Evolutionary conservation across 2,888 invertebrate species (phyloP).

Genomic region (Synanthedon myopaeformis): DNA sequence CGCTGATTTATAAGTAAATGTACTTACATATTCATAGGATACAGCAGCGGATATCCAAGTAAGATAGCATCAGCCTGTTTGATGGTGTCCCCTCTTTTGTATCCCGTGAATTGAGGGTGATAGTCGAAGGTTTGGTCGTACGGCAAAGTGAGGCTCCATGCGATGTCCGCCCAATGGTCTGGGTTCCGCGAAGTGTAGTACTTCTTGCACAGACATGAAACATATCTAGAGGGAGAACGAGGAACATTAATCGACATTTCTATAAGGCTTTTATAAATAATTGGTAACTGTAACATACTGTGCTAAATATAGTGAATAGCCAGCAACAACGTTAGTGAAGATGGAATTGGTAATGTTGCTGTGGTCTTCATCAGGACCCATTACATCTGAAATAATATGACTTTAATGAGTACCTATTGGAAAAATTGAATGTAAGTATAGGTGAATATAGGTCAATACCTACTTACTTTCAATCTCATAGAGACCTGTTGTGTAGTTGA

Average conservation of each 20-base stretch:
- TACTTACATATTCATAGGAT: conserved; percentile 58
- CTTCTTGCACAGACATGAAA: conserved; percentile 52
- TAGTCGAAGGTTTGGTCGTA: conserved; percentile 62
- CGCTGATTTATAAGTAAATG: too few species aligned
- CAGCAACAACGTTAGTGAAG: conserved; percentile 71
- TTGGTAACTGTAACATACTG: conserved; percentile 38
- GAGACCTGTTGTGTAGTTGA: conserved; percentile 52
- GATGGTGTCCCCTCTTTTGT: conserved; percentile 47
- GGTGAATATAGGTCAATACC: conserved; percentile 6
- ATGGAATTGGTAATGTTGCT: conserved; percentile 67
- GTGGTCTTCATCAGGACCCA: conserved; percentile 76
- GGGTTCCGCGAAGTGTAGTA: conserved; percentile 47
- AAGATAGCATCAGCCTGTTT: conserved; percentile 73
- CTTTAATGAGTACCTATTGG: background rate
- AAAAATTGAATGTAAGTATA: background rate
- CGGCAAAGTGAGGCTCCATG: conserved; percentile 61
- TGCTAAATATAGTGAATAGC: conserved; percentile 69
- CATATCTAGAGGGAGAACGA: conserved; percentile 37
- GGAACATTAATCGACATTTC: background rate
- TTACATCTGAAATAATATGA: conserved; percentile 48
- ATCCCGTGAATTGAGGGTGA: conserved; percentile 70
- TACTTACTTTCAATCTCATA: conserved; percentile 67
- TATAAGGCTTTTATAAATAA: background rate
- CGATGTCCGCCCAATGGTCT: conserved; percentile 59
- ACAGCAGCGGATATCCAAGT: conserved; percentile 69